Evolutionary conservation across 2,113 vertebrate genomes (phyloP).

Genomic region (Mirounga angustirostris): DNA sequence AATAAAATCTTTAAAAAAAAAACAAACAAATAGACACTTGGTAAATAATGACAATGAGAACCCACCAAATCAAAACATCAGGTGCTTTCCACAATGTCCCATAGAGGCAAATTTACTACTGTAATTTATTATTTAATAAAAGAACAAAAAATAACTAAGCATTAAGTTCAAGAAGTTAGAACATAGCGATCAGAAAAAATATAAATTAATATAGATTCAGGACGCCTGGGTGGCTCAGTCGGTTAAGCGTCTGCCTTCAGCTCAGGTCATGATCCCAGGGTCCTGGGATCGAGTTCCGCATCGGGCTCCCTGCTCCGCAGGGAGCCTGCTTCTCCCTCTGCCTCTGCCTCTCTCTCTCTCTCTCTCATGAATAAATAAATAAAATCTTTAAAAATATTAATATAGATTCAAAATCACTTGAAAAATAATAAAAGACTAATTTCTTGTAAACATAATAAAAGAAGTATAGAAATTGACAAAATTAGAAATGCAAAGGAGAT

Average conservation of each 20-base stretch:
- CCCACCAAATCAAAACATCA: not conserved
- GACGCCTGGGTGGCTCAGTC: too few species aligned
- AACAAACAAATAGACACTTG: not conserved
- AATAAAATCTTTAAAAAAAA: too few species aligned
- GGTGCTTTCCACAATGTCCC: not conserved
- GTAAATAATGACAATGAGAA: constrained; percentile 14
- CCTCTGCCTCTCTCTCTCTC: too few species aligned
- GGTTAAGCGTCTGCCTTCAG: too few species aligned
- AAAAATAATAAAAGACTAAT: not conserved
- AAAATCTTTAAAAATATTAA: not conserved
- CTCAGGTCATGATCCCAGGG: too few species aligned
- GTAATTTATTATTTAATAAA: constrained; percentile 34
- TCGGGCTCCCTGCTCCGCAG: too few species aligned
- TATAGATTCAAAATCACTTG: not conserved
- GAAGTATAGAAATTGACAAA: not conserved
- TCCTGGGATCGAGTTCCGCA: too few species aligned
- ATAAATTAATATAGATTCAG: not conserved
- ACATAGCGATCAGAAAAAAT: constrained; percentile 4
- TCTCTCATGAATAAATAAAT: too few species aligned
- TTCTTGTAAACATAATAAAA: not conserved
- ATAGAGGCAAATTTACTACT: not conserved
- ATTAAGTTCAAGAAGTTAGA: constrained; percentile 25
- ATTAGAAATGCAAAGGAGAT: not conserved
- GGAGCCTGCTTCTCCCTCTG: too few species aligned
- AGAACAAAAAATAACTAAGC: not conserved